These are phyloP conservation scores for Brachionus angularis DNA, from an alignment of 1,140 invertebrate species.

Conservation along the genomic window DNA sequence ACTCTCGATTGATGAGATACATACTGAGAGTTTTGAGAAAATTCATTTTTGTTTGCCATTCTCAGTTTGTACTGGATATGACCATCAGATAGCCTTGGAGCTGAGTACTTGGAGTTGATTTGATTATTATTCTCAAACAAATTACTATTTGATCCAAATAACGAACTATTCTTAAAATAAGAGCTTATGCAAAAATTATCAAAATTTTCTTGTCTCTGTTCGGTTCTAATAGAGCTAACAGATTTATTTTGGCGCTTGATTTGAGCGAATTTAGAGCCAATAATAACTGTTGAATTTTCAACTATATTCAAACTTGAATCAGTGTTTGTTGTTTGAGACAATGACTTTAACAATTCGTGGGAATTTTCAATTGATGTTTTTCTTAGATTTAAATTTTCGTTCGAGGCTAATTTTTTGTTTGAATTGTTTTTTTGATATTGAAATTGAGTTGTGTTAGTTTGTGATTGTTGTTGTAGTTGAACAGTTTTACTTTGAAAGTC, in stretches of 20 bases:
- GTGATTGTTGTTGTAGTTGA: no score
- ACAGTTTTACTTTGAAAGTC: no score
- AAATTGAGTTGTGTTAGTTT: no score
- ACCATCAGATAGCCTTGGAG: constrained; percentile 10
- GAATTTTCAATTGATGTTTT: no score
- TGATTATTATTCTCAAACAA: constrained; percentile 5
- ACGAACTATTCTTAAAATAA: background rate
- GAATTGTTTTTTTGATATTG: background rate
- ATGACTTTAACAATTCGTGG: no score
- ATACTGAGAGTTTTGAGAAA: no score
- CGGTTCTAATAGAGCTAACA: constrained; percentile 22
- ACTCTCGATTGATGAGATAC: no score
- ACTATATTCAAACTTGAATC: no score
- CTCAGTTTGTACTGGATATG: constrained; percentile 31
- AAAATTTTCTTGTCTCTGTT: background rate
- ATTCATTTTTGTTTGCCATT: constrained; percentile 16
- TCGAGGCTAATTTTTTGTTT: background rate
- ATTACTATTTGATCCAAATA: background rate
- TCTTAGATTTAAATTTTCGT: background rate
- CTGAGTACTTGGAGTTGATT: background rate
- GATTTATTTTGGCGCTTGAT: constrained; percentile 31
- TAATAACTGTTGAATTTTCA: background rate
- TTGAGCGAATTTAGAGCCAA: constrained; percentile 23
- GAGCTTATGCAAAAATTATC: background rate
- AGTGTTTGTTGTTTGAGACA: no score